Base-by-base conservation (phyloP, 92 coral and sea anemone species). In the Zoanthus sociatus region DNA sequence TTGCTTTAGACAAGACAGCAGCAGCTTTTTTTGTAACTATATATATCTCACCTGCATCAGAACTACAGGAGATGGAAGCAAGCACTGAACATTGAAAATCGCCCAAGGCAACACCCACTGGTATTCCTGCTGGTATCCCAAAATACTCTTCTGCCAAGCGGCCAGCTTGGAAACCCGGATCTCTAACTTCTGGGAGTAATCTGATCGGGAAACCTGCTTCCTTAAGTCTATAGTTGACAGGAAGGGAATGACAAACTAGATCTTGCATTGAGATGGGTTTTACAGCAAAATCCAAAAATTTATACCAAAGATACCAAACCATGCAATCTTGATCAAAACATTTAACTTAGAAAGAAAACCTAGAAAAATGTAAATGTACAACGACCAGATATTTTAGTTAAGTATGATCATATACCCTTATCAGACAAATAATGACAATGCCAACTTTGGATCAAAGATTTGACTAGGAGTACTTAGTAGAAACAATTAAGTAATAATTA, bases 61-160 rank as follows among this genome's bases (percentile, higher is more conserved):
- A 86, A 15, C 70, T 45, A 13, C 31, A 37, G 42, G 95, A 83
- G 30, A 79, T 83, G 47, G 95, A 88, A 68, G 98, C 95, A 87
- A 94, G 93, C 20, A 97, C 95, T 56, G 99, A 93, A 87, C 98
- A 97, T 87, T 97, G 99, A 77, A 95, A 89, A 81, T 97, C 99
- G n/a, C 99, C 98, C 53, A 95, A 89, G 10, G 97, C 99, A 60
- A 92, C 94, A 45, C 95, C 93, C 66, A 97, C 93, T 11, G 92
- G 83, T 75, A 94, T 84, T 50, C 98, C 98, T 58, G 84, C 82
- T 16, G 95, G 94, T 76, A 97, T 93, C 32, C 93, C 93, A 71
- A 46, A 87, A 83, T 89, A 93, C 16, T 79, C 71, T 47, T 37
- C 84, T 17, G 83, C 88, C 33, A 97, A 92, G 54, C 87, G 72